phyloP scores from a whole-genome alignment of 2,113 vertebrate genomes.

The Charina bottae region DNA sequence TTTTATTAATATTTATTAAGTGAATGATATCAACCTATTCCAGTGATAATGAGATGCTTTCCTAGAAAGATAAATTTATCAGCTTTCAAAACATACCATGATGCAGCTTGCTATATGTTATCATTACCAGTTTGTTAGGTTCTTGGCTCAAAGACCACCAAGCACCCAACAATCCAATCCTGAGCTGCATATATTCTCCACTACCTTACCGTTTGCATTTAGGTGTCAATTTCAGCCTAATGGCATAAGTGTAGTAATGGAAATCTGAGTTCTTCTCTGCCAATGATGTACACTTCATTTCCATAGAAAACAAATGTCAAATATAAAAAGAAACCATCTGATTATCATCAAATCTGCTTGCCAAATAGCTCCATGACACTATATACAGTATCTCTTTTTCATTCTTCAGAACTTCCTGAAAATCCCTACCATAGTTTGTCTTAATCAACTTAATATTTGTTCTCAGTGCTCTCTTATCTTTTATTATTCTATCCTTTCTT shows the following conservation, averaged over 20 bases:
- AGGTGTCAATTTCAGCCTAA: neutral
- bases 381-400: neutral
- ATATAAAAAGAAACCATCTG: neutral
- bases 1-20: neutral
- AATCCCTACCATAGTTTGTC: neutral
- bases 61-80: neutral
- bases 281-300: neutral
- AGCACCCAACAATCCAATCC: too few relatives aligned
- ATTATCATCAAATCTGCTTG: neutral
- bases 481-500: neutral
- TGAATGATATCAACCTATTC: neutral
- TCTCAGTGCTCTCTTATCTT: neutral
- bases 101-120: neutral
- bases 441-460: neutral
- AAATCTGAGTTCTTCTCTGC: neutral
- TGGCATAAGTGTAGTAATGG: neutral
- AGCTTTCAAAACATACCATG: neutral
- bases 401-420: neutral
- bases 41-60: neutral
- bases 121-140: neutral
- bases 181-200: too few relatives aligned
- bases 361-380: neutral
- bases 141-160: too few relatives aligned
- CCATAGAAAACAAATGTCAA: neutral
- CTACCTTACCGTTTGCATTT: neutral